phyloP scores from a whole-genome alignment of 2,888 invertebrate genomes.

The Hydroisotoma schaefferi region DNA sequence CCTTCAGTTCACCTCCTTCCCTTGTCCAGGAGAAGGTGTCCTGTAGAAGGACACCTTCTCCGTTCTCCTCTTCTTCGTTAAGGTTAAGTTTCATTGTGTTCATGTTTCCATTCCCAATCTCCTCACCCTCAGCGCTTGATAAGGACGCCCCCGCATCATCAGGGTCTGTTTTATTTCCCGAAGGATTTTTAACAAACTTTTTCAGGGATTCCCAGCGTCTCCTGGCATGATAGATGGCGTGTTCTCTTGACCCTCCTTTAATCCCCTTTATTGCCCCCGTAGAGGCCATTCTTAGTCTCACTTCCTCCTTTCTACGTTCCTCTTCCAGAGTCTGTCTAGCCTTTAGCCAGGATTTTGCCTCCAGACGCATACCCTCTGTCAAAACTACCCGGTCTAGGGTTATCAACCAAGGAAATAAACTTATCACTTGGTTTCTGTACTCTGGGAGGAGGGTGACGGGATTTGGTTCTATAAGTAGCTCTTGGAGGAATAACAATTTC shows the following conservation, averaged over 20 bases:
- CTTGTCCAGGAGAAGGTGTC: no score
- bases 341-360: constrained; percentile 41
- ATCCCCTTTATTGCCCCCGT: constrained; percentile 20
- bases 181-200: constrained; percentile 44
- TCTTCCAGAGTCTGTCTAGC: constrained; percentile 40
- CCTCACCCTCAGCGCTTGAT: no score
- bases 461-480: constrained; percentile 45
- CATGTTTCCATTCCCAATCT: neutral
- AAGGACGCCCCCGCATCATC: no score
- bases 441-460: constrained; percentile 33
- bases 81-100: no score
- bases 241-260: constrained; percentile 43
- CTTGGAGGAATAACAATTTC: constrained; percentile 41
- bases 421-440: constrained; percentile 40
- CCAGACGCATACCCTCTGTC: constrained; percentile 37
- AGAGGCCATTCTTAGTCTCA: constrained; percentile 16
- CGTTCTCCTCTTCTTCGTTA: no score
- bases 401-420: constrained; percentile 40
- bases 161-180: no score
- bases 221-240: constrained; percentile 45
- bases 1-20: no score
- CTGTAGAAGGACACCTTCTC: no score
- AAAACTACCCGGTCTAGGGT: constrained; percentile 34
- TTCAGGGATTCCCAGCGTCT: constrained; percentile 46
- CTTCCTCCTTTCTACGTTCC: constrained; percentile 26